A percentile compares a stretch with the other conserved stretches of the same genome.
phyloP scores from a whole-genome alignment of 2,113 vertebrate genomes.

The Halichoeres trimaculatus region DNA sequence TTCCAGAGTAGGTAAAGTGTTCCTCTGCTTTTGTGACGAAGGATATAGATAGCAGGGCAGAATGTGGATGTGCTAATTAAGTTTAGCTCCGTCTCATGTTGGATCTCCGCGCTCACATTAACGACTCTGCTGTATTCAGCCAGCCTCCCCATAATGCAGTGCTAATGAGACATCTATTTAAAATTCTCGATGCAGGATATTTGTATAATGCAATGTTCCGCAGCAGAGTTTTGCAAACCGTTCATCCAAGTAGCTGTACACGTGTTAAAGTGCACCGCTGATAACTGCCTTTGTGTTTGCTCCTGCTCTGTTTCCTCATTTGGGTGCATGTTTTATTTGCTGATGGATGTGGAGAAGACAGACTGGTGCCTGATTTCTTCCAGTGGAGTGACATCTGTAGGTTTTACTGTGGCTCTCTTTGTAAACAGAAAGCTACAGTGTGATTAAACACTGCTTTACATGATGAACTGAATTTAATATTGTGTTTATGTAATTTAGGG shows the following conservation, averaged over 20 bases:
- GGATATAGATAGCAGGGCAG: conserved; percentile 45
- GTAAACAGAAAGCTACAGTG: conserved; percentile 17
- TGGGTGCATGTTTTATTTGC: conserved; percentile 31
- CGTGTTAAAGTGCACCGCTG: conserved; percentile 41
- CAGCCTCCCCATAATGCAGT: conserved; percentile 71
- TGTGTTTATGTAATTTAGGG: background rate
- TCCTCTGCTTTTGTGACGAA: conserved; percentile 48
- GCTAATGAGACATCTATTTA: conserved; percentile 82
- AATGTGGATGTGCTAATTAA: conserved; percentile 80
- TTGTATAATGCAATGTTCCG: conserved; percentile 80
- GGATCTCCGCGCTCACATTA: conserved; percentile 74
- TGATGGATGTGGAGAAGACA: conserved; percentile 12
- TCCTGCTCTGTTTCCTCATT: conserved; percentile 40
- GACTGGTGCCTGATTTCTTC: conserved; percentile 2
- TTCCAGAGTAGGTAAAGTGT: conserved; percentile 23
- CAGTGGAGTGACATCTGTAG: conserved; percentile 22
- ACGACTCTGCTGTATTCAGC: conserved; percentile 72
- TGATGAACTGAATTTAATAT: background rate
- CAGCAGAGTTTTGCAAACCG: conserved; percentile 63
- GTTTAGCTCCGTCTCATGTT: conserved; percentile 66
- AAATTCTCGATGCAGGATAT: conserved; percentile 78
- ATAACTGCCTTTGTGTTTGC: conserved; percentile 27
- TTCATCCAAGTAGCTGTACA: conserved; percentile 54
- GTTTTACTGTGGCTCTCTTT: background rate
- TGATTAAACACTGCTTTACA: conserved; percentile 21